Conservation (phyloP, 2,113 vertebrate species). For the Etheostoma spectabile region DNA sequence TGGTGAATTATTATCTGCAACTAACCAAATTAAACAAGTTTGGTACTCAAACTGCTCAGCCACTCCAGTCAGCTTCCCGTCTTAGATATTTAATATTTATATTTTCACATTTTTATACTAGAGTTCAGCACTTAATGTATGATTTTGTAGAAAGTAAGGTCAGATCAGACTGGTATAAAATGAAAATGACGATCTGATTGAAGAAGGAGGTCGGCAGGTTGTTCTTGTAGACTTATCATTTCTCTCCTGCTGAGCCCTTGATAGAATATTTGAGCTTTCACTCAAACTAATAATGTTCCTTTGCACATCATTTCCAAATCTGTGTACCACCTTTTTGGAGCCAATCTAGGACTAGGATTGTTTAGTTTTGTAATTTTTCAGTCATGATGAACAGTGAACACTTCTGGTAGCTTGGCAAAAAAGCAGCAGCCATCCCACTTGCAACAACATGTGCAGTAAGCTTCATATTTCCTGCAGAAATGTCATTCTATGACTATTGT, state of each 20-base stretch:
- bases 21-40: background rate
- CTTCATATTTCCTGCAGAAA: background rate
- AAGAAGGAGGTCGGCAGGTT: background rate
- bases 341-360: background rate
- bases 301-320: slow-evolving; percentile 50
- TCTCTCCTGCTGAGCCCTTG: slow-evolving; percentile 59
- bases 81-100: background rate
- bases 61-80: background rate
- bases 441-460: background rate
- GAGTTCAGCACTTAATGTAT: background rate
- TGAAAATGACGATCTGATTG: background rate
- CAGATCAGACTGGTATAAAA: background rate
- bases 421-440: background rate
- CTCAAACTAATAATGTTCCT: slow-evolving; percentile 49
- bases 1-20: background rate
- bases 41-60: background rate
- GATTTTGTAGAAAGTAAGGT: background rate
- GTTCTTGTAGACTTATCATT: slow-evolving; percentile 8
- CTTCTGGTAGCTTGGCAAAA: background rate
- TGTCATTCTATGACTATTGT: background rate
- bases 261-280: slow-evolving; percentile 56
- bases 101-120: background rate
- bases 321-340: slow-evolving; percentile 22
- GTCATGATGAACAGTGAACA: background rate
- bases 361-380: background rate